Conservation (phyloP, 1,140 invertebrate genomes). For the Nylanderia fulva region DNA sequence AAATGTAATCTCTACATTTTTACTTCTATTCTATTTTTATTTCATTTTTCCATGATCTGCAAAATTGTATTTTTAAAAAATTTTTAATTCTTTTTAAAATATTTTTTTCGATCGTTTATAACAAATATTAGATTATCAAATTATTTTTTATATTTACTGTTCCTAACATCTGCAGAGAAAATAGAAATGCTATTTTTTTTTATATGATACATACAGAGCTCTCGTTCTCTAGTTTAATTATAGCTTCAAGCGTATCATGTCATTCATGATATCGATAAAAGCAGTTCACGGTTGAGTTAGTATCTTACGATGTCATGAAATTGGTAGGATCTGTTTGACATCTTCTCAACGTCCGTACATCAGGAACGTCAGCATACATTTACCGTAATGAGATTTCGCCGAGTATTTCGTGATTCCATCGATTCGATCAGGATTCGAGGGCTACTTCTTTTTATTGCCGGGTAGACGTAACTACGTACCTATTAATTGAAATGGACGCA, state of each 20-base stretch:
- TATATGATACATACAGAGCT: not conserved
- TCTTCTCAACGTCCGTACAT: conserved; percentile 40
- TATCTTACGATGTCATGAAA: conserved; percentile 66
- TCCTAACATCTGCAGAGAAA: not conserved
- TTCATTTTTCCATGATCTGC: not conserved
- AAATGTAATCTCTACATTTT: too few relatives aligned
- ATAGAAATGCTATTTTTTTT: not conserved
- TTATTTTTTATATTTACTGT: not conserved
- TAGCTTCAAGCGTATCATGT: conserved; percentile 27
- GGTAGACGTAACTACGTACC: conserved; percentile 17
- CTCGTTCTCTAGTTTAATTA: conserved; percentile 50
- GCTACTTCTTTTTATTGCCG: conserved; percentile 35
- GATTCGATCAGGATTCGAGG: conserved; percentile 32
- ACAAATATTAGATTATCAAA: not conserved
- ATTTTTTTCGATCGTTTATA: not conserved
- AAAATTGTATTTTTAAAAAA: not conserved
- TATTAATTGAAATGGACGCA: conserved; percentile 66
- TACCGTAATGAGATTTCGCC: conserved; percentile 56
- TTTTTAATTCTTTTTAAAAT: not conserved
- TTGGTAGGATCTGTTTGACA: conserved; percentile 58
- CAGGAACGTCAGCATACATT: conserved; percentile 63
- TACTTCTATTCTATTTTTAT: not conserved
- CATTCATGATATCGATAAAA: conserved; percentile 51
- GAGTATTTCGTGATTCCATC: conserved; percentile 14
- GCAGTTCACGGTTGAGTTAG: conserved; percentile 30